Evolutionary conservation across 37 sponge, comb jelly and placozoan species (phyloP).

Genomic region (Cladorhizidae sp.): DNA sequence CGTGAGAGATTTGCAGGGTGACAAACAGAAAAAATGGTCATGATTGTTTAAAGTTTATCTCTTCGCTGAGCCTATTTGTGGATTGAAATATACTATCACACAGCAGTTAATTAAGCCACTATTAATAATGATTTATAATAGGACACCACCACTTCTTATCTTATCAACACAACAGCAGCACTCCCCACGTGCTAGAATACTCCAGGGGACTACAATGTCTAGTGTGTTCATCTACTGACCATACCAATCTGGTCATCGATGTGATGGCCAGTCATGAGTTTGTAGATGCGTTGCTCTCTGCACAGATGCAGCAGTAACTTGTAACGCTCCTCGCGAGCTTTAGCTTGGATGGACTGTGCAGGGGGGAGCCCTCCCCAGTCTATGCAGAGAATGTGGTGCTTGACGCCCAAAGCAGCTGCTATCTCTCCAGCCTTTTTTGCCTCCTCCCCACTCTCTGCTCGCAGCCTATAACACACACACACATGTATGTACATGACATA

Average conservation of each 20-base stretch:
- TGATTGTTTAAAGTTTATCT: too few relatives aligned
- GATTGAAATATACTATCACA: too few relatives aligned
- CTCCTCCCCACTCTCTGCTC: constrained; percentile 40
- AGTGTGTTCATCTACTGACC: neutral
- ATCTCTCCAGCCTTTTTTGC: constrained; percentile 34
- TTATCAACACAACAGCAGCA: too few relatives aligned
- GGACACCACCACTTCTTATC: too few relatives aligned
- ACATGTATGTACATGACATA: too few relatives aligned
- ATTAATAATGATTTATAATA: too few relatives aligned
- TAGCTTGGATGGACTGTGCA: constrained; percentile 5
- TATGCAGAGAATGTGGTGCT: constrained; percentile 29
- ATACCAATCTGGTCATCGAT: constrained; percentile 70
- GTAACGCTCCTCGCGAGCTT: constrained; percentile 26
- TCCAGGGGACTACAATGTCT: too few relatives aligned
- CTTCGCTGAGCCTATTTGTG: too few relatives aligned
- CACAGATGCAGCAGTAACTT: constrained; percentile 32
- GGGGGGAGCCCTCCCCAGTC: constrained; percentile 35
- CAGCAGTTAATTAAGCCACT: too few relatives aligned
- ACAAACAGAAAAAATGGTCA: too few relatives aligned
- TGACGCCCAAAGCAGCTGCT: constrained; percentile 33
- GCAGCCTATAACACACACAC: constrained; percentile 31
- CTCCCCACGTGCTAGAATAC: too few relatives aligned
- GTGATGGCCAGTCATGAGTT: constrained; percentile 63
- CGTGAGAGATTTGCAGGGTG: too few relatives aligned
- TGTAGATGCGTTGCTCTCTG: neutral